Conservation (phyloP, 1,140 invertebrate species). For the Diabrotica undecimpunctata region DNA sequence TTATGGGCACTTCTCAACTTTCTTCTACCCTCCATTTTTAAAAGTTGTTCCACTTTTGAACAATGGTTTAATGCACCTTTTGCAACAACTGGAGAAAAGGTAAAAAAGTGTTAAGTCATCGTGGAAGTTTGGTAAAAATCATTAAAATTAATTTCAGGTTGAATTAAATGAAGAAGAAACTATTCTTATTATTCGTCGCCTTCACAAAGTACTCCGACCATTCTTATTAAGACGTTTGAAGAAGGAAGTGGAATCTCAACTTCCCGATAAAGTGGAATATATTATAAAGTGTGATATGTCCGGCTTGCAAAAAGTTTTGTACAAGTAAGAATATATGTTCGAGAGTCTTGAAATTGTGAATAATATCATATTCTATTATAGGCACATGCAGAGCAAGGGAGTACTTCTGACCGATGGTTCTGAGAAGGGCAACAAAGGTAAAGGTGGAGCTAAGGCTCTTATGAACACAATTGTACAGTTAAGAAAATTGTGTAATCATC, state of each 20-base stretch:
- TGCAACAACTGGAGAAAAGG: constrained; percentile 61
- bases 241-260: constrained; percentile 91
- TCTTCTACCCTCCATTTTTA: constrained; percentile 66
- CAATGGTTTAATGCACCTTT: constrained; percentile 49
- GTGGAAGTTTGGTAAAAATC: background rate
- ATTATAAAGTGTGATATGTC: constrained; percentile 99
- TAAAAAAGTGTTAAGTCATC: constrained; percentile 24
- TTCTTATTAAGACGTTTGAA: constrained; percentile 67
- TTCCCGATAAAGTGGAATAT: constrained; percentile 99
- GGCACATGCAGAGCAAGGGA: constrained; percentile 96
- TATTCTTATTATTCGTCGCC: constrained; percentile 52
- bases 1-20: constrained; percentile 74
- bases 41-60: constrained; percentile 29
- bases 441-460: constrained; percentile 90
- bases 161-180: constrained; percentile 58
- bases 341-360: too few species aligned
- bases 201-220: constrained; percentile 64
- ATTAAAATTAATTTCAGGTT: constrained; percentile 45
- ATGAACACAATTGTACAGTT: constrained; percentile 99
- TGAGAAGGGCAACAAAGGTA: constrained; percentile 91
- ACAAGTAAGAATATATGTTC: constrained; percentile 44
- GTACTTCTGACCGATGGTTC: constrained; percentile 92
- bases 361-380: background rate
- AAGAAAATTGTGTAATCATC: constrained; percentile 97
- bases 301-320: constrained; percentile 86